These are phyloP conservation scores for Lagocephalus sceleratus DNA, from an alignment of 2,797 vertebrate genomes.

Conservation along the genomic window DNA sequence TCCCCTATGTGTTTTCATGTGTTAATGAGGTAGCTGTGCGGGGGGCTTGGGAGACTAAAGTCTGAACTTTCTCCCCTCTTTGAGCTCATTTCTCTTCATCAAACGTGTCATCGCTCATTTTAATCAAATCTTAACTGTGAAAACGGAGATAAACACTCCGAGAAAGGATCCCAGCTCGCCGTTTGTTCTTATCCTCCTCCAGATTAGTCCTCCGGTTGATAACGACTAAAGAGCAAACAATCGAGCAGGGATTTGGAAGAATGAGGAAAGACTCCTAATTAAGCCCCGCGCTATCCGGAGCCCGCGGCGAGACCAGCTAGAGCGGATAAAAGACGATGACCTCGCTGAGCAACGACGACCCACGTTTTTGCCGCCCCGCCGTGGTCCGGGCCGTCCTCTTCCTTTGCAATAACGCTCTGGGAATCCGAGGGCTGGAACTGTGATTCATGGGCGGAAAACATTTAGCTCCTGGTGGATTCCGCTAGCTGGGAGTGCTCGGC, in stretches of 20 bases:
- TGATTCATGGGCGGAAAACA: no score
- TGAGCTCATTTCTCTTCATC: no score
- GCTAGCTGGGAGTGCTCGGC: not conserved
- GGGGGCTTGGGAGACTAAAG: no score
- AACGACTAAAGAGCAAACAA: constrained; percentile 24
- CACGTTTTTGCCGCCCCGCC: not conserved
- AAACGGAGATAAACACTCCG: not conserved
- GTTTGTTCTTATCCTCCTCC: constrained; percentile 22
- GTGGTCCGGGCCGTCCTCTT: not conserved
- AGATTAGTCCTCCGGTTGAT: constrained; percentile 18
- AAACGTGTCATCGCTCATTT: no score
- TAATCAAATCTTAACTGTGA: no score
- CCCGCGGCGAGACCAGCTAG: not conserved
- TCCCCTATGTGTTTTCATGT: no score
- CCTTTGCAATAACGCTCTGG: not conserved
- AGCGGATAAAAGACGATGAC: constrained; percentile 17
- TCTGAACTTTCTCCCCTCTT: no score
- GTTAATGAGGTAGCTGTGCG: no score
- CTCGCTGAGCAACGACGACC: constrained; percentile 2
- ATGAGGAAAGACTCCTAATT: constrained; percentile 29
- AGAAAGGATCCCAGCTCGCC: not conserved
- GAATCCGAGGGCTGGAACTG: not conserved
- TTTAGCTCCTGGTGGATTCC: not conserved
- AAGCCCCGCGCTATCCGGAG: constrained; percentile 3
- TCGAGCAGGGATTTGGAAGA: constrained; percentile 14